A percentile compares a stretch with the other conserved stretches of the same genome.
These are phyloP conservation scores for Melipona beecheii DNA, from an alignment of 2,888 invertebrate genomes.

Conservation along the genomic window DNA sequence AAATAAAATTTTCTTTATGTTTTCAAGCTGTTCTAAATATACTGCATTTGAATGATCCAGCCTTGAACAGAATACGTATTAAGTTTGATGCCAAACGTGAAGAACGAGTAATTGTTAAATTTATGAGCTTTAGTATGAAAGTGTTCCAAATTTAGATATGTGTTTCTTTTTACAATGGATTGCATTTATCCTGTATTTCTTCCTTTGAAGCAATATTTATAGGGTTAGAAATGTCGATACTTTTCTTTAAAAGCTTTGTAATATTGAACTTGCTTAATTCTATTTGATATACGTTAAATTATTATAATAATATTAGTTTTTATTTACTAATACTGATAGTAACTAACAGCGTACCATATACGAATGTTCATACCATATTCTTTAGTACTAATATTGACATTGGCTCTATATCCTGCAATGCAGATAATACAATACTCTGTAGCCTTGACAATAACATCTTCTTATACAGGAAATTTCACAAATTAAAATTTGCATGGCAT, in stretches of 20 bases:
- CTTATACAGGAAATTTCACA: background rate
- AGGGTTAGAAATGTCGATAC: background rate
- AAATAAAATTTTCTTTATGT: background rate
- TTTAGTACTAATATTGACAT: background rate
- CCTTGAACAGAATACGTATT: background rate
- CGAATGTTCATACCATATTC: background rate
- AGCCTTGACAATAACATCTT: background rate
- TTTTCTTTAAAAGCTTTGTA: background rate
- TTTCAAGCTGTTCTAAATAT: background rate
- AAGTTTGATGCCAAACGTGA: background rate
- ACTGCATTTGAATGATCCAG: background rate
- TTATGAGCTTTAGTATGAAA: background rate
- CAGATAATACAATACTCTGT: background rate
- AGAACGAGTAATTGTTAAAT: background rate
- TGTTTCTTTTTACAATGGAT: background rate
- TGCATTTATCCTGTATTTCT: too few relatives aligned
- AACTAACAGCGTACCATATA: background rate
- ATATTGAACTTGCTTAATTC: background rate
- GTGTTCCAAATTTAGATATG: background rate
- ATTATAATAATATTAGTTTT: too few relatives aligned
- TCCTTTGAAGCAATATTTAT: background rate
- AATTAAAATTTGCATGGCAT: background rate
- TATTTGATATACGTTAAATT: background rate
- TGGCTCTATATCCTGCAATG: background rate
- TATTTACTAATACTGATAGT: background rate